These are phyloP conservation scores for Telmatochromis sp. DNA, from an alignment of 2,113 vertebrate genomes.

Conservation along the genomic window DNA sequence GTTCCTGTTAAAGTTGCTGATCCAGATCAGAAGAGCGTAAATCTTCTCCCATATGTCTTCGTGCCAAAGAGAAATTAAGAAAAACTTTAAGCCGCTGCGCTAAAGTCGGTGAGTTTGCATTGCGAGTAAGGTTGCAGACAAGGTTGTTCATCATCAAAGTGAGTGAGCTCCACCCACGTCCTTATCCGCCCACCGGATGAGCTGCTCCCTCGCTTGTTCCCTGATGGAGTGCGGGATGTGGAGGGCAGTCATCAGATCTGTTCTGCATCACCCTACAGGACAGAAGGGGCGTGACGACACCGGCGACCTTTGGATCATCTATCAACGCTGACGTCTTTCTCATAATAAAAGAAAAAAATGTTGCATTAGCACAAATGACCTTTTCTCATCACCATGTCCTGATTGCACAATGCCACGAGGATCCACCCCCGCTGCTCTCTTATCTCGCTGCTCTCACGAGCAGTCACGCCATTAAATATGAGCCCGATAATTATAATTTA, in stretches of 20 bases:
- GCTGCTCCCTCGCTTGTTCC: not conserved
- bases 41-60: not conserved
- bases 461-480: conserved; percentile 6
- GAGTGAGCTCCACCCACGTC: conserved; percentile 12
- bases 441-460: not conserved
- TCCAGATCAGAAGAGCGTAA: conserved; percentile 20
- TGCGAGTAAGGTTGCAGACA: not conserved
- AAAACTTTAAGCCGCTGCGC: not conserved
- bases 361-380: conserved; percentile 59
- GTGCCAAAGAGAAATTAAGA: not conserved
- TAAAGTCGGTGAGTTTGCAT: not conserved
- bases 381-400: conserved; percentile 45
- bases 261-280: conserved; percentile 35
- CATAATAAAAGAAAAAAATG: conserved; percentile 49
- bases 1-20: conserved; percentile 31
- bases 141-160: conserved; percentile 27
- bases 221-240: not conserved
- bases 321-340: conserved; percentile 29
- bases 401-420: conserved; percentile 35
- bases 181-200: conserved; percentile 22
- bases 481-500: not conserved
- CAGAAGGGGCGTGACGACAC: conserved; percentile 47
- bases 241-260: conserved; percentile 43
- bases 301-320: conserved; percentile 51
- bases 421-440: conserved; percentile 18